Percentiles rank a stretch among this genome's conserved stretches.
phyloP scores from a whole-genome alignment of 2,113 vertebrate genomes.

The Dendrocopos noguchii region DNA sequence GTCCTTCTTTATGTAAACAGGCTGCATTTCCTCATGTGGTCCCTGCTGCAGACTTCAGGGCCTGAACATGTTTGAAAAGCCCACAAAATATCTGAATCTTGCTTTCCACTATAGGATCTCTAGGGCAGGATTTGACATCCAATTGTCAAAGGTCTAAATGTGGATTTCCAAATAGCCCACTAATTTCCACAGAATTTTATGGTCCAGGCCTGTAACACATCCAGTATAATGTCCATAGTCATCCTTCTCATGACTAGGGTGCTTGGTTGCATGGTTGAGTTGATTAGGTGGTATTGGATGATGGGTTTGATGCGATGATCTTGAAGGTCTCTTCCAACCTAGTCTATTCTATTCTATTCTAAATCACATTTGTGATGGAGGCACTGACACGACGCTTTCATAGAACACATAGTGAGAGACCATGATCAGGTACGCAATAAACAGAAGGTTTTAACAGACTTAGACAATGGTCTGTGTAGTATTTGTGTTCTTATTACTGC shows the following conservation, averaged over 20 bases:
- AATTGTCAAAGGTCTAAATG: background rate
- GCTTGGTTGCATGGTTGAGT: too few species aligned
- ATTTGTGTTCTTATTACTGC: background rate
- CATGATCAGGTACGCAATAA: background rate
- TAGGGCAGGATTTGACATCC: background rate
- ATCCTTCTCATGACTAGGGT: background rate
- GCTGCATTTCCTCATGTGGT: background rate
- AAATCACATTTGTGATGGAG: background rate
- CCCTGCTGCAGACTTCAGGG: background rate
- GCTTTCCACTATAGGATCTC: background rate
- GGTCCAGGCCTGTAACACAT: rapidly evolving
- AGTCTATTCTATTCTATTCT: too few species aligned
- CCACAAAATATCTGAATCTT: background rate
- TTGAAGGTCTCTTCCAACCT: too few species aligned
- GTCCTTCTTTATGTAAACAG: background rate
- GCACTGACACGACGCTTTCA: background rate
- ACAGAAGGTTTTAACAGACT: background rate
- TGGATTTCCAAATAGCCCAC: background rate
- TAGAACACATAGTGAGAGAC: background rate
- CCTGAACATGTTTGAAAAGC: background rate
- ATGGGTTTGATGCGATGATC: too few species aligned
- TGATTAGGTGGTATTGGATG: too few species aligned
- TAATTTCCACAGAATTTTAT: background rate
- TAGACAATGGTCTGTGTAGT: background rate
- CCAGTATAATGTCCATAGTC: background rate